These are phyloP conservation scores for Xylota segnis DNA, from an alignment of 2,888 invertebrate species.

Conservation along the genomic window DNA sequence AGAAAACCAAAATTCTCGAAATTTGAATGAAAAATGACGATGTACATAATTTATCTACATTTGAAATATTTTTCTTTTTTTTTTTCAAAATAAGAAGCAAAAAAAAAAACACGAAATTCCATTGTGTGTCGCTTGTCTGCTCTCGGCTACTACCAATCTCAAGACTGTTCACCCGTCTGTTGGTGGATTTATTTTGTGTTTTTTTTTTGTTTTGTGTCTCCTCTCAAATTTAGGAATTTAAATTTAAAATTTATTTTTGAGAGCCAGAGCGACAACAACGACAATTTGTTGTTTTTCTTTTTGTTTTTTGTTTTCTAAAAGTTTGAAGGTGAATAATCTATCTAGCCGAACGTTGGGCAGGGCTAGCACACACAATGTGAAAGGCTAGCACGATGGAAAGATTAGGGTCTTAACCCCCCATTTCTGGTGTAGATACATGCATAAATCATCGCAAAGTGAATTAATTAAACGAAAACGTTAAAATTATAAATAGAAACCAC, in stretches of 20 bases:
- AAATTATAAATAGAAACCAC: conserved; percentile 67
- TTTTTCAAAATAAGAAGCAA: conserved; percentile 11
- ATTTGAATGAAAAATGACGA: conserved; percentile 74
- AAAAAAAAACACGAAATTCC: conserved; percentile 43
- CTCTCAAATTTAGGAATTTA: conserved; percentile 43
- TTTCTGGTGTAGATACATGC: neutral
- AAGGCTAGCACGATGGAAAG: conserved; percentile 7
- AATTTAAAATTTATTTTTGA: conserved; percentile 53
- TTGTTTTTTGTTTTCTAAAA: conserved; percentile 2
- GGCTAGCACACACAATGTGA: conserved; percentile 3
- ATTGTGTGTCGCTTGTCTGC: conserved; percentile 66
- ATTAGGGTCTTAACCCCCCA: neutral
- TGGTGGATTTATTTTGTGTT: conserved; percentile 1
- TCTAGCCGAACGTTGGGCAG: conserved; percentile 13
- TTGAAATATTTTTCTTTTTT: conserved; percentile 42
- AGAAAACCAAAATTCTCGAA: conserved; percentile 60
- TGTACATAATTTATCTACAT: conserved; percentile 62
- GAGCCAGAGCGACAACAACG: conserved; percentile 1
- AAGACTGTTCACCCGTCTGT: conserved; percentile 33
- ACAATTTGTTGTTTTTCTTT: neutral
- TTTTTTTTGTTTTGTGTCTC: neutral
- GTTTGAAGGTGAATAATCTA: conserved; percentile 48
- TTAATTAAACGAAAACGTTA: conserved; percentile 52
- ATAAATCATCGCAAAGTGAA: conserved; percentile 52
- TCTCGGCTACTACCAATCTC: conserved; percentile 37